Evolutionary conservation across 2,888 invertebrate species (phyloP).

Genomic region (Drosophila rellima): DNA sequence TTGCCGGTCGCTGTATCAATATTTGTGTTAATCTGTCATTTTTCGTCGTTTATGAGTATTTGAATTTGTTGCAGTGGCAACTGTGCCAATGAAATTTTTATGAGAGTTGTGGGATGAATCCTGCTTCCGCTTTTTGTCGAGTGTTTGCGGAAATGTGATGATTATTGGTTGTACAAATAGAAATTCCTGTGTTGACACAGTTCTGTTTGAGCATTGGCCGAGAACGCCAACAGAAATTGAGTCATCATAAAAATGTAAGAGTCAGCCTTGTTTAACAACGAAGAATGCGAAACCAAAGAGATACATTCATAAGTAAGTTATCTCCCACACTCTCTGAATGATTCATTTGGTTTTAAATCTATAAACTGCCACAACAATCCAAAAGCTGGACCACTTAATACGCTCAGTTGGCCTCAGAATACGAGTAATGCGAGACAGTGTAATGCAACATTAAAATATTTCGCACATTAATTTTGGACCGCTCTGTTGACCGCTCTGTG

Average conservation of each 20-base stretch:
- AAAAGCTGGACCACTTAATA: constrained; percentile 46
- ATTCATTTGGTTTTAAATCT: background rate
- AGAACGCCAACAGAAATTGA: constrained; percentile 46
- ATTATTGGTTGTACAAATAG: constrained; percentile 77
- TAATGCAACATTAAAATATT: constrained; percentile 71
- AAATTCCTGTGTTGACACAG: constrained; percentile 51
- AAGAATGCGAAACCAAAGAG: constrained; percentile 2
- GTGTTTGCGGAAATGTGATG: constrained; percentile 80
- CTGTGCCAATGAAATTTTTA: constrained; percentile 70
- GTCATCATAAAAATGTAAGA: constrained; percentile 30
- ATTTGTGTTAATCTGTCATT: constrained; percentile 82
- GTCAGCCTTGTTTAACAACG: constrained; percentile 33
- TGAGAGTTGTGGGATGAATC: constrained; percentile 44
- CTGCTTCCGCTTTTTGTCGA: constrained; percentile 12
- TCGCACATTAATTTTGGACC: constrained; percentile 64
- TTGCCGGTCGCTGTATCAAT: constrained; percentile 69
- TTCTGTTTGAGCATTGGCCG: constrained; percentile 27
- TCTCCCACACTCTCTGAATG: background rate
- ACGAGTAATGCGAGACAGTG: constrained; percentile 38
- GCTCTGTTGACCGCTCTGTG: constrained; percentile 55
- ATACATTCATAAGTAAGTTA: background rate
- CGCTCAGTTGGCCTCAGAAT: constrained; percentile 46
- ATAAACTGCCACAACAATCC: background rate
- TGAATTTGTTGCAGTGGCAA: constrained; percentile 66
- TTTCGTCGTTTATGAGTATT: constrained; percentile 80